Evolutionary conservation across 2,888 invertebrate species (phyloP).

Genomic region (Aspidiotus destructor): DNA sequence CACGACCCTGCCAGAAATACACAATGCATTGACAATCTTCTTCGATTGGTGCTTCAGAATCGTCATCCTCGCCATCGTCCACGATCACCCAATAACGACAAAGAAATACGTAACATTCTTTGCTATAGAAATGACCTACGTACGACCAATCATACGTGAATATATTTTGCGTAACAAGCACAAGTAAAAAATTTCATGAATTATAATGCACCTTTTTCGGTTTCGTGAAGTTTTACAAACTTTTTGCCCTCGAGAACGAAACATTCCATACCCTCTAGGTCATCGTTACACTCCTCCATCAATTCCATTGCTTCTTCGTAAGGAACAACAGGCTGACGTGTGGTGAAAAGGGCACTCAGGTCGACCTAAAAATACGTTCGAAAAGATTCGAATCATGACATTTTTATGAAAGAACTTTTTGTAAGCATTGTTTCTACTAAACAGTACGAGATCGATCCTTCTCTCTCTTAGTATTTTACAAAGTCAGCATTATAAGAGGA

Average conservation of each 20-base stretch:
- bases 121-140: slow-evolving; percentile 72
- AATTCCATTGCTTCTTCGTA: slow-evolving; percentile 73
- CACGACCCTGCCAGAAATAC: slow-evolving; percentile 99
- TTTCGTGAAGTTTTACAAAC: slow-evolving; percentile 91
- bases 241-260: slow-evolving; percentile 94
- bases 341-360: slow-evolving; percentile 88
- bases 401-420: no score
- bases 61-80: slow-evolving; percentile 51
- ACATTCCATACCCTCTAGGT: slow-evolving; percentile 93
- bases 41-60: slow-evolving; percentile 45
- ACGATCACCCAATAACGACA: slow-evolving; percentile 86
- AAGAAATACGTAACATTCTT: slow-evolving; percentile 95
- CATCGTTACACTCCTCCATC: slow-evolving; percentile 95
- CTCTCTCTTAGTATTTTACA: no score
- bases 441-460: background rate
- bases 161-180: background rate
- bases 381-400: background rate
- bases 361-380: slow-evolving; percentile 55
- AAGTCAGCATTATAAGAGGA: no score
- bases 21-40: slow-evolving; percentile 86
- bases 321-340: slow-evolving; percentile 82
- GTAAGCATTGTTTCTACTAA: no score
- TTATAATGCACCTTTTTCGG: slow-evolving; percentile 61
- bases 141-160: slow-evolving; percentile 16
- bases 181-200: background rate